Percentiles rank a stretch among this genome's conserved stretches.
Conservation (phyloP, 1,140 invertebrate species). For the Heliconius hermathena region DNA sequence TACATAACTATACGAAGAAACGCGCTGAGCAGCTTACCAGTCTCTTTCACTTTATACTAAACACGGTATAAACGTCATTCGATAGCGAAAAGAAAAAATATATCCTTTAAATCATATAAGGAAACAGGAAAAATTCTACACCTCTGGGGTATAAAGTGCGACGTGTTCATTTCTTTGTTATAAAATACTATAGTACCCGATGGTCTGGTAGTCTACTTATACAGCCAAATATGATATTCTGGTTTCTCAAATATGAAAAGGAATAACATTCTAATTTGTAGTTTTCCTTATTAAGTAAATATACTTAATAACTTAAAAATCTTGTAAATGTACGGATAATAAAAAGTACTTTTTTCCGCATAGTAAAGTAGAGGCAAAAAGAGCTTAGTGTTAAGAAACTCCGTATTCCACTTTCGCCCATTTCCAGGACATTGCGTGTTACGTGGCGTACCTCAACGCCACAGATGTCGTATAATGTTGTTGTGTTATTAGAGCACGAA, state of each 20-base stretch:
- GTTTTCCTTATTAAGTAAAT: too few species aligned
- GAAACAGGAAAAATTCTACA: slow-evolving; percentile 12
- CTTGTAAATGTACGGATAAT: too few species aligned
- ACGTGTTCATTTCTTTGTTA: slow-evolving; percentile 11
- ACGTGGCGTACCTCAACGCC: too few species aligned
- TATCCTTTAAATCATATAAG: slow-evolving; percentile 1
- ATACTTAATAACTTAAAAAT: too few species aligned
- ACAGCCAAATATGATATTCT: not conserved
- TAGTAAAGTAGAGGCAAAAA: too few species aligned
- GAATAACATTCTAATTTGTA: not conserved
- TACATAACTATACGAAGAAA: not conserved
- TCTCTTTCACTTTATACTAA: slow-evolving; percentile 1
- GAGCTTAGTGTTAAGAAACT: too few species aligned
- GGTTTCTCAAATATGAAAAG: not conserved
- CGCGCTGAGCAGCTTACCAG: not conserved
- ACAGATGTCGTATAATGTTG: too few species aligned
- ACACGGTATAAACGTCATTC: not conserved
- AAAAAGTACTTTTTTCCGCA: too few species aligned
- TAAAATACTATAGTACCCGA: not conserved
- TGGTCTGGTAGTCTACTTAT: not conserved
- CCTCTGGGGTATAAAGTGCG: slow-evolving; percentile 7
- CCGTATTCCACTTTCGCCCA: too few species aligned
- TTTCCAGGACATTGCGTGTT: too few species aligned
- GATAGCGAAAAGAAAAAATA: not conserved
- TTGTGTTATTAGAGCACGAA: too few species aligned